phyloP scores from a whole-genome alignment of 2,113 vertebrate genomes.

The Scatophagus argus region DNA sequence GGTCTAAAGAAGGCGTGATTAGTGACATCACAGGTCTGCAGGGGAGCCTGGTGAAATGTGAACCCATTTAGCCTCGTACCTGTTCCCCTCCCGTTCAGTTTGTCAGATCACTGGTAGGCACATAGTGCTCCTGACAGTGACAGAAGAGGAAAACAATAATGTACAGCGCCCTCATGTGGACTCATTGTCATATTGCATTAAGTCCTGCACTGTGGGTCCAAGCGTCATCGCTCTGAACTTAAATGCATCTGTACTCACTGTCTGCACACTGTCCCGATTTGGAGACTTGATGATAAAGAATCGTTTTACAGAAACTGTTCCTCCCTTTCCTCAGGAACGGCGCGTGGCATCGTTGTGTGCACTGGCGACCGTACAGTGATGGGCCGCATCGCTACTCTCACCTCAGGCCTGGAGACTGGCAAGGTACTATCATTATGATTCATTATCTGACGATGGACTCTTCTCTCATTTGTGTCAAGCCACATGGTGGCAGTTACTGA shows the following conservation, averaged over 20 bases:
- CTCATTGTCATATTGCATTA: neutral
- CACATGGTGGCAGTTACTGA: neutral
- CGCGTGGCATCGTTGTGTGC: slow-evolving; percentile 90
- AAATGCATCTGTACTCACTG: neutral
- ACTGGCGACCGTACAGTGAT: slow-evolving; percentile 93
- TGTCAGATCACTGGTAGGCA: neutral
- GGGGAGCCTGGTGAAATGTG: neutral
- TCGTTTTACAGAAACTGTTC: fast-evolving
- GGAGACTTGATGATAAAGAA: neutral
- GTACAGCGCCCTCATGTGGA: slow-evolving; percentile 54
- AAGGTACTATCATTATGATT: slow-evolving; percentile 67
- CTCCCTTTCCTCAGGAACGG: slow-evolving; percentile 83
- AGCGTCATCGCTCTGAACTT: too few species aligned
- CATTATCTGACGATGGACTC: neutral
- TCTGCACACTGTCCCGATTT: neutral
- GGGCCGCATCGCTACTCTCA: slow-evolving; percentile 93
- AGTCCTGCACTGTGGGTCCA: neutral
- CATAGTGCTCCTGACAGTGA: neutral
- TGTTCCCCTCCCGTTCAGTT: neutral
- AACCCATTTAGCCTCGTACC: neutral
- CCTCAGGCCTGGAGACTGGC: slow-evolving; percentile 91
- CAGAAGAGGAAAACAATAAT: neutral
- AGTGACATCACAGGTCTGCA: neutral
- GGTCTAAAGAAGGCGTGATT: neutral
- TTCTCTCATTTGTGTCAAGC: neutral